These are phyloP conservation scores for Novumbra hubbsi DNA, from an alignment of 2,797 vertebrate genomes.

Conservation along the genomic window DNA sequence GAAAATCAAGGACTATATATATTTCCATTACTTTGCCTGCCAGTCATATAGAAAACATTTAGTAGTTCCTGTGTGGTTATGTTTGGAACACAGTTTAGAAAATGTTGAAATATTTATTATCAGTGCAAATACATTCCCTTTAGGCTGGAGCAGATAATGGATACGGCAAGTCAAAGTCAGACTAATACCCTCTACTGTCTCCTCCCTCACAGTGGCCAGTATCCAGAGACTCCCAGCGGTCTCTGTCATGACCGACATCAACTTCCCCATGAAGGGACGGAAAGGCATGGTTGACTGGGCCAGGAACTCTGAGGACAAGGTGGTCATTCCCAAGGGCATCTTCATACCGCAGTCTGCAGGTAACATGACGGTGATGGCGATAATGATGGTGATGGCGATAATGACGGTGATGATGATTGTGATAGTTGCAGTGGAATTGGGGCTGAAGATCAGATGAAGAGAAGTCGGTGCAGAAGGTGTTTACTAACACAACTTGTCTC, in stretches of 20 bases:
- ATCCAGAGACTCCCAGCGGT: slow-evolving; percentile 97
- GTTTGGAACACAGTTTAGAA: not conserved
- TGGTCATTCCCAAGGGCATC: slow-evolving; percentile 96
- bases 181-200: slow-evolving; percentile 40
- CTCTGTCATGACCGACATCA: slow-evolving; percentile 97
- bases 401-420: not conserved
- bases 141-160: too few relatives aligned
- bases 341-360: slow-evolving; percentile 94
- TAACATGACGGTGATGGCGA: slow-evolving; percentile 57
- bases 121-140: not conserved
- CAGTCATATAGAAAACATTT: not conserved
- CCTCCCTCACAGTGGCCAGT: slow-evolving; percentile 84
- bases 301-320: slow-evolving; percentile 96
- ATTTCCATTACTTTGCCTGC: not conserved
- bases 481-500: too few relatives aligned
- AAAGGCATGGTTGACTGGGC: slow-evolving; percentile 99
- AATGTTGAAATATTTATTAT: too few relatives aligned
- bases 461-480: too few relatives aligned
- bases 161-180: not conserved
- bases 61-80: not conserved
- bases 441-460: not conserved
- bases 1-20: not conserved
- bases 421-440: not conserved
- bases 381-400: not conserved
- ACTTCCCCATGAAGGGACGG: slow-evolving; percentile 98